A percentile compares a stretch with the other conserved stretches of the same genome.
phyloP scores from a whole-genome alignment of 2,797 vertebrate genomes.

The Sebastes diploproa region DNA sequence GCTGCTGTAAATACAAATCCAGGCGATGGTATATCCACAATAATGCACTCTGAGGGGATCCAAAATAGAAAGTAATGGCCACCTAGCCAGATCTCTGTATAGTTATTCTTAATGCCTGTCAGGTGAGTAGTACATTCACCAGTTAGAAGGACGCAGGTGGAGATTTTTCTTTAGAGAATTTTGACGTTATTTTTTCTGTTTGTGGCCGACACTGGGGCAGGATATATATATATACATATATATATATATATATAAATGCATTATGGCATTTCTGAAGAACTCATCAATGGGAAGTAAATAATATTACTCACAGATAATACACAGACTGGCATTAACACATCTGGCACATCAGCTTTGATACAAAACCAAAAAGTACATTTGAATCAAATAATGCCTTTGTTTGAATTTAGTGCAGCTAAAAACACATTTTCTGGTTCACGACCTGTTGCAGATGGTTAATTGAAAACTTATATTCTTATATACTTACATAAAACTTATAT shows the following conservation, averaged over 20 bases:
- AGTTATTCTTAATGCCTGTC: not conserved
- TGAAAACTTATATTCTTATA: not conserved
- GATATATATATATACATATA: not conserved
- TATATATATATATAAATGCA: not conserved
- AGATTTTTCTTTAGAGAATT: too few relatives aligned
- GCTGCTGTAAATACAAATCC: slow-evolving; percentile 14
- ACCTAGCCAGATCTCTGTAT: not conserved
- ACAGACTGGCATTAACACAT: slow-evolving; percentile 43
- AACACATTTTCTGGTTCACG: not conserved
- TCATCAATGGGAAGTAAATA: slow-evolving; percentile 1
- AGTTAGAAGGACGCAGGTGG: too few relatives aligned
- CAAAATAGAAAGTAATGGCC: not conserved
- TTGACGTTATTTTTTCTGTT: too few relatives aligned
- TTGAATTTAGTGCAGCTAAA: not conserved
- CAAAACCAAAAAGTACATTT: slow-evolving; percentile 7
- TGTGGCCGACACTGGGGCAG: not conserved
- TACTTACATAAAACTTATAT: not conserved
- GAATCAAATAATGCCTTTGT: not conserved
- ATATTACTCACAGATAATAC: slow-evolving; percentile 21
- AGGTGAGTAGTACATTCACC: not conserved
- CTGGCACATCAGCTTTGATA: slow-evolving; percentile 30
- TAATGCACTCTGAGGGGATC: not conserved
- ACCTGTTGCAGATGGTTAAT: not conserved
- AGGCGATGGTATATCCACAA: not conserved
- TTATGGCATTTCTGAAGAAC: not conserved